Conservation (phyloP, 1,140 invertebrate species). For the Lepidurus apus region DNA sequence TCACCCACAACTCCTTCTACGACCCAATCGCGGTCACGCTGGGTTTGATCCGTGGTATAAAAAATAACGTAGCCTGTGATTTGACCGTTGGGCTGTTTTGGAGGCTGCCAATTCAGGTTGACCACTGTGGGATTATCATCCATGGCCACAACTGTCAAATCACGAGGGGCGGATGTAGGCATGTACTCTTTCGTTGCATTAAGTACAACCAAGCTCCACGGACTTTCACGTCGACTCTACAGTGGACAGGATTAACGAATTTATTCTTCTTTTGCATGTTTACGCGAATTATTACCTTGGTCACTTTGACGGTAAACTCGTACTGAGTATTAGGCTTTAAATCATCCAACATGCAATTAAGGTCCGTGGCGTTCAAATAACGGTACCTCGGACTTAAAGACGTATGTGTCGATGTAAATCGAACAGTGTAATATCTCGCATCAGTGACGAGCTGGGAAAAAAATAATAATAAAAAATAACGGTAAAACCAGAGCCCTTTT, state of each 20-base stretch:
- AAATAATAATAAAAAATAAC: neutral
- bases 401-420: slow-evolving; percentile 55
- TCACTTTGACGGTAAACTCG: slow-evolving; percentile 93
- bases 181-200: slow-evolving; percentile 81
- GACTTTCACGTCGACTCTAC: slow-evolving; percentile 61
- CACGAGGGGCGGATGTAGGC: slow-evolving; percentile 57
- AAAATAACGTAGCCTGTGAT: slow-evolving; percentile 87
- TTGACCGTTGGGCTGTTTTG: slow-evolving; percentile 77
- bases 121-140: slow-evolving; percentile 63
- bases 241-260: too few species aligned
- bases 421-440: slow-evolving; percentile 77
- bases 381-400: slow-evolving; percentile 59
- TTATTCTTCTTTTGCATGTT: too few species aligned
- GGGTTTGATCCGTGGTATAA: slow-evolving; percentile 77
- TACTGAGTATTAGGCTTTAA: slow-evolving; percentile 88
- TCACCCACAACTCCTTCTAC: slow-evolving; percentile 79
- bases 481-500: neutral
- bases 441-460: slow-evolving; percentile 62
- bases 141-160: slow-evolving; percentile 67
- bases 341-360: slow-evolving; percentile 90
- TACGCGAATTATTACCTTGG: slow-evolving; percentile 54
- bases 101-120: slow-evolving; percentile 81
- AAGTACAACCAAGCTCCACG: slow-evolving; percentile 86
- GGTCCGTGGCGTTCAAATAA: slow-evolving; percentile 78
- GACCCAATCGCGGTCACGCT: slow-evolving; percentile 75